Conservation (phyloP, 2,797 vertebrate species). For the Chanos chanos region DNA sequence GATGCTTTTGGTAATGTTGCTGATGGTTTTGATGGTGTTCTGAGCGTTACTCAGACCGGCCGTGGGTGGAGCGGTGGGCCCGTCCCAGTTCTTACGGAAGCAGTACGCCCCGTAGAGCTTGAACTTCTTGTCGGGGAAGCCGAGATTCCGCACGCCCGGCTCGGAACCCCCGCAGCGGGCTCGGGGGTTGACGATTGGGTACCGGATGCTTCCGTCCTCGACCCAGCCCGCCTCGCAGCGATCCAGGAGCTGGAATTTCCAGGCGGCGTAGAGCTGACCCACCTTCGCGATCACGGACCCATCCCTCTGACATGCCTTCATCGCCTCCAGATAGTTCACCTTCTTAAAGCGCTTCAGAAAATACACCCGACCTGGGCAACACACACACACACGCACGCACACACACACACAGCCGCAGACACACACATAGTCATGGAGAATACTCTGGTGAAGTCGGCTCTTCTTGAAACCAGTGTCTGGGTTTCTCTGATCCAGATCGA, state of each 20-base stretch:
- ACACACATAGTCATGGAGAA: neutral
- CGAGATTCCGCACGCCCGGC: constrained; percentile 85
- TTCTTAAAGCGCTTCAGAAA: constrained; percentile 92
- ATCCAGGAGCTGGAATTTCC: constrained; percentile 92
- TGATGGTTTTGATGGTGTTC: constrained; percentile 29
- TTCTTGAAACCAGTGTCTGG: constrained; percentile 28
- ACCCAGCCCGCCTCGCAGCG: constrained; percentile 92
- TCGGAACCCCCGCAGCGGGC: constrained; percentile 82
- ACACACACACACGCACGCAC: neutral
- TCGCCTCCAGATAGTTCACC: constrained; percentile 81
- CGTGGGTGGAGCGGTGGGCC: constrained; percentile 16
- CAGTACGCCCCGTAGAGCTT: constrained; percentile 92
- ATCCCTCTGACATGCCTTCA: constrained; percentile 81
- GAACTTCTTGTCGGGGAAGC: constrained; percentile 89
- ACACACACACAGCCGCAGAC: neutral
- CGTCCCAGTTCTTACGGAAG: constrained; percentile 67
- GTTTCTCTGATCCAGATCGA: no score
- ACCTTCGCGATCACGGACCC: constrained; percentile 82
- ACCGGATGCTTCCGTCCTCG: constrained; percentile 88
- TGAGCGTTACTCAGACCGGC: no score
- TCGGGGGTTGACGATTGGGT: constrained; percentile 92
- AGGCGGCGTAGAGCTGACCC: constrained; percentile 90
- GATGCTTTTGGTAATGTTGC: constrained; percentile 48
- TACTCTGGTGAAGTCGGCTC: no score
- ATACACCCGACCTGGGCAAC: constrained; percentile 81